Evolutionary conservation across 2,113 vertebrate genomes (phyloP).

Genomic region (Acanthisitta chloris): DNA sequence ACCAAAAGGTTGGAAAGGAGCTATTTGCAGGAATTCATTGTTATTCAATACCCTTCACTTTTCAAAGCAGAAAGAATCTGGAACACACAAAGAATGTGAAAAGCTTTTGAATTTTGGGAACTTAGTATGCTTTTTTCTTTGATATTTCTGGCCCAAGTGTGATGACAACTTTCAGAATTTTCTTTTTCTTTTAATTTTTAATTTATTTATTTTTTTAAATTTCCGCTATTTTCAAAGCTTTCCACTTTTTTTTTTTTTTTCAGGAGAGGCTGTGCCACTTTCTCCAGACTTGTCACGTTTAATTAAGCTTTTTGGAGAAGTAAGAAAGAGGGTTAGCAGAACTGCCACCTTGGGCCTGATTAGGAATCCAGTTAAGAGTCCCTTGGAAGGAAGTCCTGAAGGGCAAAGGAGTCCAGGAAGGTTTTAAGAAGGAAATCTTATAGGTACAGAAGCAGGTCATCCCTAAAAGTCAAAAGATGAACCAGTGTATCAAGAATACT

Average conservation of each 20-base stretch:
- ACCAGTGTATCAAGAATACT: rapidly evolving
- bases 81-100: neutral
- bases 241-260: no score
- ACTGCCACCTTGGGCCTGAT: neutral
- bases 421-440: neutral
- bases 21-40: neutral
- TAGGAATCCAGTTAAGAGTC: neutral
- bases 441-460: neutral
- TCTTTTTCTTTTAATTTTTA: neutral
- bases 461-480: neutral
- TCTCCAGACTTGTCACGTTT: neutral
- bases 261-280: neutral
- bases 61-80: neutral
- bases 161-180: neutral
- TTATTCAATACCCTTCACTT: neutral
- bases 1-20: neutral
- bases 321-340: neutral
- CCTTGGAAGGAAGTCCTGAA: neutral
- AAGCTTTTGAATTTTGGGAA: neutral
- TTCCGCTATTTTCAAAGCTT: neutral
- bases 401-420: neutral
- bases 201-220: neutral
- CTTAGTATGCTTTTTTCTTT: neutral
- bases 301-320: neutral
- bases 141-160: neutral